phyloP scores from a whole-genome alignment of 2,113 vertebrate species.

The Eupsittula cactorum region DNA sequence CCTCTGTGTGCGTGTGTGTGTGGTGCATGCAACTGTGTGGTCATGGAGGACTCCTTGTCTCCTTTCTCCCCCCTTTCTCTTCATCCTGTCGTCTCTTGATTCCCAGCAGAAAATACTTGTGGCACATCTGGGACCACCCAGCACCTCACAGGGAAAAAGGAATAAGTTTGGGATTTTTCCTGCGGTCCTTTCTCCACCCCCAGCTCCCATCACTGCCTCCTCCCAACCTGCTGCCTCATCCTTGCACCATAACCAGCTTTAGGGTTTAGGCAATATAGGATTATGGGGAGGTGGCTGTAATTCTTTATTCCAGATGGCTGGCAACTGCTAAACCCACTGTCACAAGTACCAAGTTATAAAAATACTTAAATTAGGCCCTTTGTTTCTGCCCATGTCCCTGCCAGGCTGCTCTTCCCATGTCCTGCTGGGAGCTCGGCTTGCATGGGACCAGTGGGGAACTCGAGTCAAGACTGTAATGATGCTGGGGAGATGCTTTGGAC shows the following conservation, averaged over 20 bases:
- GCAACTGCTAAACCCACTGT: constrained; percentile 76
- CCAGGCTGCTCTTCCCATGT: not conserved
- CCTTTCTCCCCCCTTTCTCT: constrained; percentile 49
- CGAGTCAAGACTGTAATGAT: not conserved
- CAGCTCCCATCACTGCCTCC: not conserved
- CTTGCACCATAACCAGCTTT: constrained; percentile 79
- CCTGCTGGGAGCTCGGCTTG: not conserved
- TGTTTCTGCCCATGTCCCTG: constrained; percentile 31
- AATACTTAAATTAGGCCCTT: constrained; percentile 76
- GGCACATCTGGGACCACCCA: constrained; percentile 78
- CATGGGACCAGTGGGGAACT: not conserved
- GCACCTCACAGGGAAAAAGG: constrained; percentile 61
- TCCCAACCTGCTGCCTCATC: constrained; percentile 73
- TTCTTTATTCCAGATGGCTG: constrained; percentile 84
- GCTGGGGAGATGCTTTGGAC: not conserved
- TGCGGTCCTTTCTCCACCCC: not conserved
- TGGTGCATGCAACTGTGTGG: constrained; percentile 44
- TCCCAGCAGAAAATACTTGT: constrained; percentile 77
- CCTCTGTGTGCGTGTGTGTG: constrained; percentile 64
- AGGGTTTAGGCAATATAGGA: constrained; percentile 81
- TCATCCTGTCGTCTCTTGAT: constrained; percentile 1
- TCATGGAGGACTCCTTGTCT: constrained; percentile 61
- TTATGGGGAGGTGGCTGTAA: constrained; percentile 81
- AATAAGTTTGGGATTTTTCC: constrained; percentile 33
- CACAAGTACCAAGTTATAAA: constrained; percentile 72